A percentile compares a stretch with the other conserved stretches of the same genome.
Conservation (phyloP, 2,797 vertebrate species). For the Enteromius anoplus region DNA sequence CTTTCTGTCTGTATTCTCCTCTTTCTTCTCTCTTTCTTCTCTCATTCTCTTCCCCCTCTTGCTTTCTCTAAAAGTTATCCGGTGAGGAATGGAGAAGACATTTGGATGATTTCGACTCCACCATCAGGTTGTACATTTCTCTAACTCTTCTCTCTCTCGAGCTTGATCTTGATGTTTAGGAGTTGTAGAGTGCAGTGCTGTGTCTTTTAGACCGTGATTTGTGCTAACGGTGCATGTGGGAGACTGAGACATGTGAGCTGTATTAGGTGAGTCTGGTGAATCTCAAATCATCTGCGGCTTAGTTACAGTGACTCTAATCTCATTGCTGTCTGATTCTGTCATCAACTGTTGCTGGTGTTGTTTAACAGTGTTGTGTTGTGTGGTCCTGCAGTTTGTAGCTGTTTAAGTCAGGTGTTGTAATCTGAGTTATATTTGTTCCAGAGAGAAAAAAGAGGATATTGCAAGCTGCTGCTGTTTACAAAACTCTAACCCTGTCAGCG, state of each 20-base stretch:
- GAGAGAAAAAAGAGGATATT: not conserved
- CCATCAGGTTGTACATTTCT: constrained; percentile 65
- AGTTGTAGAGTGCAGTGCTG: constrained; percentile 53
- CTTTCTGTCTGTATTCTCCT: constrained; percentile 54
- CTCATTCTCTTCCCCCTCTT: constrained; percentile 18
- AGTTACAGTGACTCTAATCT: constrained; percentile 11
- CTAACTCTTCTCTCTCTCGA: constrained; percentile 23
- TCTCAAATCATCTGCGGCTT: constrained; percentile 24
- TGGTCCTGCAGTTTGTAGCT: not conserved
- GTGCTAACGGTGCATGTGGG: not conserved
- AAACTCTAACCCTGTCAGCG: not conserved
- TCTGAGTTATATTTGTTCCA: not conserved
- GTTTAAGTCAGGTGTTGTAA: constrained; percentile 3
- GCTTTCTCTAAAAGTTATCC: constrained; percentile 35
- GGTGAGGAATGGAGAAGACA: constrained; percentile 34
- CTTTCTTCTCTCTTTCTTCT: constrained; percentile 6
- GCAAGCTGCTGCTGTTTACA: not conserved
- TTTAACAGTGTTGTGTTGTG: not conserved
- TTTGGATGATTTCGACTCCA: constrained; percentile 51
- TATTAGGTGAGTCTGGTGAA: constrained; percentile 12
- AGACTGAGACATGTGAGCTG: constrained; percentile 21
- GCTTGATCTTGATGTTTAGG: constrained; percentile 1
- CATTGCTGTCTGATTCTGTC: constrained; percentile 21
- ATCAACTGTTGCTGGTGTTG: constrained; percentile 9
- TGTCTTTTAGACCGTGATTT: constrained; percentile 32